These are phyloP conservation scores for Brachionus rotundiformis DNA, from an alignment of 1,140 invertebrate genomes.

Conservation along the genomic window DNA sequence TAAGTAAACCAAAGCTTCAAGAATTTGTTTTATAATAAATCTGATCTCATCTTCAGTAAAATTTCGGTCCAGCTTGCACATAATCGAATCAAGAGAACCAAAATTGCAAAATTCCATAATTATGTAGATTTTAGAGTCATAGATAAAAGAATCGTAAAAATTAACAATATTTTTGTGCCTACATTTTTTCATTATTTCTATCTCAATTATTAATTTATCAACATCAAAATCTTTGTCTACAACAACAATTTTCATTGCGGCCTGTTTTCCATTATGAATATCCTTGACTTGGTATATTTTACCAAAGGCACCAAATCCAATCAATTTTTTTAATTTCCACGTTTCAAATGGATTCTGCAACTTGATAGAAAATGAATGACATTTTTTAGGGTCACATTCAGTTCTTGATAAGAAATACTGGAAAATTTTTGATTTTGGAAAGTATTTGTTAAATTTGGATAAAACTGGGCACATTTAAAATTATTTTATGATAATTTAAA, in stretches of 20 bases:
- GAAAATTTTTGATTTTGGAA: too few species aligned
- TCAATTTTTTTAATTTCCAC: conserved; percentile 94
- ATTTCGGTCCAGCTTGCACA: conserved; percentile 68
- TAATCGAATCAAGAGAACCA: conserved; percentile 94
- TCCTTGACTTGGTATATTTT: conserved; percentile 79
- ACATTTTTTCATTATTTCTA: conserved; percentile 90
- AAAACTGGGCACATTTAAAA: too few species aligned
- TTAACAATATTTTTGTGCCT: conserved; percentile 75
- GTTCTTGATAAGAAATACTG: too few species aligned
- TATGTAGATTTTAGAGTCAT: conserved; percentile 45
- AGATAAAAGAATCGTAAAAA: conserved; percentile 40
- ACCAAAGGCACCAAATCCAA: conserved; percentile 97
- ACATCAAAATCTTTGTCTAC: conserved; percentile 94
- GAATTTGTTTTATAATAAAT: conserved; percentile 87
- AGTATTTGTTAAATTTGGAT: too few species aligned
- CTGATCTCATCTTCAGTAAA: conserved; percentile 90
- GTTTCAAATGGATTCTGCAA: conserved; percentile 78
- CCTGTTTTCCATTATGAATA: conserved; percentile 77
- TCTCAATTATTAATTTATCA: conserved; percentile 97
- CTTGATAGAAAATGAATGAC: neutral
- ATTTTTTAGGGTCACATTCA: neutral
- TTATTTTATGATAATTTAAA: too few species aligned
- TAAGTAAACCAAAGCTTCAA: conserved; percentile 73
- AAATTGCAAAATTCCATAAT: conserved; percentile 88
- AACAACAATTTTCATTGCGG: conserved; percentile 93